Conservation (phyloP, 2,797 vertebrate species). For the Streptopelia turtur region DNA sequence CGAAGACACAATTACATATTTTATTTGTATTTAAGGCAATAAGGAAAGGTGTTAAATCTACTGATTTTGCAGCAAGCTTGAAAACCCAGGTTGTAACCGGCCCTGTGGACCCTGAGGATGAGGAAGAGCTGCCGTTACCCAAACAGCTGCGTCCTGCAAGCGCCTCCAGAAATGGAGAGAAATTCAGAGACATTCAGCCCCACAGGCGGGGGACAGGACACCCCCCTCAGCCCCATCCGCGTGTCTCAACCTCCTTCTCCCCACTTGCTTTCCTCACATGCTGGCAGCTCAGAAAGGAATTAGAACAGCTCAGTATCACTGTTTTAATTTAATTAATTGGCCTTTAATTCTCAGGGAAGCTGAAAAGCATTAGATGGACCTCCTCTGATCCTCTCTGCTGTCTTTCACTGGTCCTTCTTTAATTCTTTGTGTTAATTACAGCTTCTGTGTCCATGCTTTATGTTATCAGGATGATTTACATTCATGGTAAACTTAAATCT, state of each 20-base stretch:
- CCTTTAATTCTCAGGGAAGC: conserved; percentile 8
- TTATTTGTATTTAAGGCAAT: neutral
- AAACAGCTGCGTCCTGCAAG: fast-evolving
- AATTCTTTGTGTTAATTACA: conserved; percentile 40
- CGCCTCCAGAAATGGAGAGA: neutral
- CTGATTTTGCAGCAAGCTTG: neutral
- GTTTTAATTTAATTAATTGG: conserved; percentile 66
- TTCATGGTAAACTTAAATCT: neutral
- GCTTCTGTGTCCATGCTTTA: neutral
- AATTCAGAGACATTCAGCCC: no score
- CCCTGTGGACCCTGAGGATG: neutral
- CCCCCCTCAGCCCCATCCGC: neutral
- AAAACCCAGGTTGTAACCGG: neutral
- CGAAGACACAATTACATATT: neutral
- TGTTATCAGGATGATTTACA: neutral
- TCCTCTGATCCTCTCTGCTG: conserved; percentile 16
- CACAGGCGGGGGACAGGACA: neutral
- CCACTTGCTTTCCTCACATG: fast-evolving
- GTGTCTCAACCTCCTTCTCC: fast-evolving
- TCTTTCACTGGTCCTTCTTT: neutral
- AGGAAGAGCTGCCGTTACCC: neutral
- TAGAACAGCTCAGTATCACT: conserved; percentile 33
- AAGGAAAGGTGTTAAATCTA: neutral
- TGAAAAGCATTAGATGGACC: conserved; percentile 6
- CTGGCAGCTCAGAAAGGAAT: neutral